Percentiles rank a stretch among this genome's conserved stretches.
Conservation (phyloP, 2,113 vertebrate genomes). For the Nansenia antarctica region DNA sequence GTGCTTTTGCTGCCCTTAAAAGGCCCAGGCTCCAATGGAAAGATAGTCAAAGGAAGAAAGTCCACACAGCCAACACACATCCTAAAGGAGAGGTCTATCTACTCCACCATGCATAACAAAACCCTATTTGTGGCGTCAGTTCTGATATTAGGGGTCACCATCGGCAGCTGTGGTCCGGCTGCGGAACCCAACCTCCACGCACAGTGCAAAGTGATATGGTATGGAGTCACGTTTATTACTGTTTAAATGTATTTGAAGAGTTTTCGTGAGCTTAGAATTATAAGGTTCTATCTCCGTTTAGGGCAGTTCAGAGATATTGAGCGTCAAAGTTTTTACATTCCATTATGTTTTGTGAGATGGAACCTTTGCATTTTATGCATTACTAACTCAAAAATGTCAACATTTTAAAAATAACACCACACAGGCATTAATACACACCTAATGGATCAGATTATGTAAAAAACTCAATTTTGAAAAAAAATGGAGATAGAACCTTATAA, state of each 20-base stretch:
- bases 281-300: too few relatives aligned
- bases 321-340: too few relatives aligned
- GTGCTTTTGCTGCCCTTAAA: background rate
- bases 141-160: slow-evolving; percentile 1
- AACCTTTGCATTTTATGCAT: too few relatives aligned
- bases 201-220: slow-evolving; percentile 40
- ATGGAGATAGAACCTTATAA: too few relatives aligned
- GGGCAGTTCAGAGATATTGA: too few relatives aligned
- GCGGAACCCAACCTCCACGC: slow-evolving; percentile 12
- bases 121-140: background rate
- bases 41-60: background rate
- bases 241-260: background rate
- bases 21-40: background rate
- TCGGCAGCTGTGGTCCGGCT: background rate
- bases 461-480: too few relatives aligned
- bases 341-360: too few relatives aligned
- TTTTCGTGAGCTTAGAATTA: too few relatives aligned
- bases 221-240: background rate
- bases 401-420: too few relatives aligned
- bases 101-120: slow-evolving; percentile 17
- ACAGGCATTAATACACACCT: too few relatives aligned
- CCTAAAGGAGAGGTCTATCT: background rate
- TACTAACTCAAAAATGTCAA: too few relatives aligned
- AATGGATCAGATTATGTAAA: too few relatives aligned
- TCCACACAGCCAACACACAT: background rate